These are phyloP conservation scores for Botrylloides violaceus DNA, from an alignment of 23 tunicate genomes.

Conservation along the genomic window DNA sequence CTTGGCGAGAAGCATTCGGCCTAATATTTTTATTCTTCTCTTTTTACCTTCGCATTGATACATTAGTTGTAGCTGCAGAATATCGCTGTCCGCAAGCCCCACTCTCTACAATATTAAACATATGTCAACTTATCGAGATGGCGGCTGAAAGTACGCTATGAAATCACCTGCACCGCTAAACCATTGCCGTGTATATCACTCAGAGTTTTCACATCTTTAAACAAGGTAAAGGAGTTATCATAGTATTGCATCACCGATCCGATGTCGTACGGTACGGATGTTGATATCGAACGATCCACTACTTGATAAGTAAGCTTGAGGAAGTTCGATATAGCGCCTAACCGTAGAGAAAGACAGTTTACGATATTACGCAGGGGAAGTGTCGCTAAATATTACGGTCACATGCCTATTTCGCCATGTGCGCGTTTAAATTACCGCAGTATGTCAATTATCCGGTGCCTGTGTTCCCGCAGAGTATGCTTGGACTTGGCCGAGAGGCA, in stretches of 20 bases:
- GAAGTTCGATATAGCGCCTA: background rate
- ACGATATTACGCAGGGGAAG: no score
- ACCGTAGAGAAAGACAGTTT: no score
- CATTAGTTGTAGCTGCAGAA: background rate
- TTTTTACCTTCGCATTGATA: background rate
- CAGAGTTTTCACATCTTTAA: background rate
- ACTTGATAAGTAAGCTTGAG: background rate
- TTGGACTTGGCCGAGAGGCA: no score
- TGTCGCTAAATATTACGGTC: no score
- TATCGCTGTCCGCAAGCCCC: background rate
- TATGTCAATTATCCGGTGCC: no score
- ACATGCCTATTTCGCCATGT: no score
- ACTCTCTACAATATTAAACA: background rate
- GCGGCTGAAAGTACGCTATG: no score
- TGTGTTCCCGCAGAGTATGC: no score
- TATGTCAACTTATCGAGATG: background rate
- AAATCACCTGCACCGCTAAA: background rate
- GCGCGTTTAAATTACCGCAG: no score
- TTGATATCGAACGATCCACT: background rate
- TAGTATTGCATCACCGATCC: slow-evolving; percentile 4
- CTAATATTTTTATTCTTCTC: no score
- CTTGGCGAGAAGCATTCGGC: no score
- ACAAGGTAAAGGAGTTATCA: background rate
- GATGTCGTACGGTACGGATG: background rate
- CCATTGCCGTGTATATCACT: background rate